phyloP scores from a whole-genome alignment of 2,113 vertebrate genomes.

The Camelus bactrianus region DNA sequence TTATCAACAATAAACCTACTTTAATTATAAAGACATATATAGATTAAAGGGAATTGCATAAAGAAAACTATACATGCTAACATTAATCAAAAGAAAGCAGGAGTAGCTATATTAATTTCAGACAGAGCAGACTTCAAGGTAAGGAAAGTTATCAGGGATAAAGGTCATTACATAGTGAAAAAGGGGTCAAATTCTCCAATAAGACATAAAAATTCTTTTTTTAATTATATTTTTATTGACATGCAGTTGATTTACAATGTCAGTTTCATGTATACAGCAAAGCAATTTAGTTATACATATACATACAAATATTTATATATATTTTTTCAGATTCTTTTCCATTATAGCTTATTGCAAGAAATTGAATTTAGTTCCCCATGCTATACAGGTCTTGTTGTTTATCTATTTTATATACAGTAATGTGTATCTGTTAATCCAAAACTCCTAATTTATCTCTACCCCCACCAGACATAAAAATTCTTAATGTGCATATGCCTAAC shows the following conservation, averaged over 20 bases:
- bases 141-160: background rate
- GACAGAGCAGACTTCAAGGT: background rate
- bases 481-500: background rate
- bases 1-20: background rate
- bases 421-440: no score
- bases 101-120: background rate
- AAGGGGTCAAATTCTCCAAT: background rate
- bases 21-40: background rate
- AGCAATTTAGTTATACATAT: no score
- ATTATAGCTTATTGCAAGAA: no score
- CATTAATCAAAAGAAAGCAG: background rate
- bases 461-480: background rate
- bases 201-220: background rate
- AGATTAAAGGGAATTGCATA: background rate
- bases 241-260: no score
- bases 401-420: no score
- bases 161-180: background rate
- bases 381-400: no score
- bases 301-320: no score
- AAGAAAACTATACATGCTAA: background rate
- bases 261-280: no score
- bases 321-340: no score
- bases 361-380: no score
- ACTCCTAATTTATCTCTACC: no score
- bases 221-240: no score